These are phyloP conservation scores for Myodes glareolus DNA, from an alignment of 2,113 vertebrate genomes.

Conservation along the genomic window DNA sequence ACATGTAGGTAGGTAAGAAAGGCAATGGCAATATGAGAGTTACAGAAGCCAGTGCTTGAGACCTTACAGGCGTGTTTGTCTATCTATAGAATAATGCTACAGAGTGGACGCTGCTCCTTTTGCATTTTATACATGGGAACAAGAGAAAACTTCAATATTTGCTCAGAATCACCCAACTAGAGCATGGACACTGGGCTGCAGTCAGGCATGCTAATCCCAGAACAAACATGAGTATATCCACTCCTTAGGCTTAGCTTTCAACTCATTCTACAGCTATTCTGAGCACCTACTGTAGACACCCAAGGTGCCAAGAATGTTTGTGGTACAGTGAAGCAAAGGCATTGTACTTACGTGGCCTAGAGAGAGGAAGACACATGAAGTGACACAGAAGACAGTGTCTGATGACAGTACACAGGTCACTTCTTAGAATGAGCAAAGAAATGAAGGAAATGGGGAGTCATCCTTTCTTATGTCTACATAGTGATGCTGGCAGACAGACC, in stretches of 20 bases:
- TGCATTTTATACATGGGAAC: background rate
- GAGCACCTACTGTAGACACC: too few relatives aligned
- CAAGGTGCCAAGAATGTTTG: background rate
- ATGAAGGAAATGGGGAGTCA: too few relatives aligned
- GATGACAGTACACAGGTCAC: background rate
- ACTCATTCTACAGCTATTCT: background rate
- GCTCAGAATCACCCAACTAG: background rate
- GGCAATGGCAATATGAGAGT: background rate
- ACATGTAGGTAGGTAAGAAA: background rate
- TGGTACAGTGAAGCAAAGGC: background rate
- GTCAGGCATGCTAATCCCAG: background rate
- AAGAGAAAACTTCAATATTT: background rate
- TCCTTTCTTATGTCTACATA: too few relatives aligned
- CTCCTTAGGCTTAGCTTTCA: background rate
- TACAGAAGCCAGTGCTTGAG: background rate
- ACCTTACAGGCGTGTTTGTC: background rate
- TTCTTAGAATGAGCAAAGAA: background rate
- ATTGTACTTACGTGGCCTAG: background rate
- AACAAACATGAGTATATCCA: too few relatives aligned
- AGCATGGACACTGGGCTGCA: background rate
- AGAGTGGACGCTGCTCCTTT: background rate
- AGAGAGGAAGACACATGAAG: background rate
- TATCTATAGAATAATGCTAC: background rate
- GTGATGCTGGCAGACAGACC: background rate
- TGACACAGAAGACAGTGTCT: too few relatives aligned